Evolutionary conservation across 1,140 invertebrate genomes (phyloP).

Genomic region (Tetramorium alpestre): DNA sequence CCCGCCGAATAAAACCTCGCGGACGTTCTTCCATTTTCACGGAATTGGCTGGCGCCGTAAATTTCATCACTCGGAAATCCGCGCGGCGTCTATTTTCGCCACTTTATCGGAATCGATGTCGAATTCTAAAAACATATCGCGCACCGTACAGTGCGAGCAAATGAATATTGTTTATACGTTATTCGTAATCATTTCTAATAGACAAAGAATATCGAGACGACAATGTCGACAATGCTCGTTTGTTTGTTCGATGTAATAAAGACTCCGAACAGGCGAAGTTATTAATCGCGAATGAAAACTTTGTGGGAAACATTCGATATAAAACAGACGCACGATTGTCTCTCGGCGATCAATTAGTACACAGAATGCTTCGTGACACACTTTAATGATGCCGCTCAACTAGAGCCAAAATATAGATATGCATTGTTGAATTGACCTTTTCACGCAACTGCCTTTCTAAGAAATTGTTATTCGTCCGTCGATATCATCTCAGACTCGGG

Average conservation of each 20-base stretch:
- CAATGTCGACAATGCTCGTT: background rate
- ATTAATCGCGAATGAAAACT: constrained; percentile 17
- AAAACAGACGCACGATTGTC: background rate
- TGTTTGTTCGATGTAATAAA: background rate
- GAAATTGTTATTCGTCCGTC: constrained; percentile 32
- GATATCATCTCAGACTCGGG: constrained; percentile 6
- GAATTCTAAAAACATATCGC: constrained; percentile 43
- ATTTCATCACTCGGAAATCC: constrained; percentile 75
- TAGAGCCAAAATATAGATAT: background rate
- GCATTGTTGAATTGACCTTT: background rate
- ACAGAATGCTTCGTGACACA: background rate
- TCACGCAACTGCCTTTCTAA: constrained; percentile 9
- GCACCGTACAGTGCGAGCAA: background rate
- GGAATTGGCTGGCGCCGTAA: constrained; percentile 74
- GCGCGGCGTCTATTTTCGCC: constrained; percentile 64
- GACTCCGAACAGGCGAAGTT: background rate
- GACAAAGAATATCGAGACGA: background rate
- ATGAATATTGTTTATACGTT: constrained; percentile 5
- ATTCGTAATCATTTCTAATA: background rate
- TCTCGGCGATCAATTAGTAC: constrained; percentile 11
- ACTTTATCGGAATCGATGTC: constrained; percentile 67
- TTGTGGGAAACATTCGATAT: background rate
- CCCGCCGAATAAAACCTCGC: constrained; percentile 74
- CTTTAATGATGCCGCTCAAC: background rate
- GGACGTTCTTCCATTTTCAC: constrained; percentile 77